phyloP scores from a whole-genome alignment of 2,888 invertebrate genomes.

The Heliconius sara region DNA sequence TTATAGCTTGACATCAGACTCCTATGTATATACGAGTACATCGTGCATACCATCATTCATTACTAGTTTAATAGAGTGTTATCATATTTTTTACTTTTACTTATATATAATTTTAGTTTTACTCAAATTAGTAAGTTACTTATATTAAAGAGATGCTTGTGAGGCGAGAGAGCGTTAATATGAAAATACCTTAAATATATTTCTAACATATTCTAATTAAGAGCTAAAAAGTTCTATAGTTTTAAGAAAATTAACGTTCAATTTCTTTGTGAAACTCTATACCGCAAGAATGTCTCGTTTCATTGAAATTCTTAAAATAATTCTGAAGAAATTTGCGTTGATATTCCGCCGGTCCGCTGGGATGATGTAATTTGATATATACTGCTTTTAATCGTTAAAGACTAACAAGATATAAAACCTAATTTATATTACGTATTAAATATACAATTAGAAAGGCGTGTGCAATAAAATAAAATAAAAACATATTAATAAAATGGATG shows the following conservation, averaged over 20 bases:
- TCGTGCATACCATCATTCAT: no score
- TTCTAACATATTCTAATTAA: conserved; percentile 16
- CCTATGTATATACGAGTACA: no score
- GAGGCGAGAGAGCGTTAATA: neutral
- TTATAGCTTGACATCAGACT: no score
- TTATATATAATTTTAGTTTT: no score
- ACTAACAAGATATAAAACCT: neutral
- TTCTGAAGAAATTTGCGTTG: conserved; percentile 15
- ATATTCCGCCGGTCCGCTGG: conserved; percentile 23
- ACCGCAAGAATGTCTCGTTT: conserved; percentile 24
- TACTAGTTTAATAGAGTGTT: no score
- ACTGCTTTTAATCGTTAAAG: conserved; percentile 12
- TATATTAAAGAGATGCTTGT: no score
- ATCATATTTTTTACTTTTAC: no score
- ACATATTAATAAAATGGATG: neutral
- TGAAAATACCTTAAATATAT: neutral
- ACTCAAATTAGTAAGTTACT: no score
- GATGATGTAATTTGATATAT: conserved; percentile 20
- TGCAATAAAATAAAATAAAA: neutral
- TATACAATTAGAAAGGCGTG: neutral
- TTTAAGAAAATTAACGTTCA: conserved; percentile 18
- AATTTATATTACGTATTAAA: neutral
- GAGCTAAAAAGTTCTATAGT: neutral
- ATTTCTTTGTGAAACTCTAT: conserved; percentile 27
- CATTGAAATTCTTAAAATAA: conserved; percentile 30